Evolutionary conservation across 2,113 vertebrate genomes (phyloP).

Genomic region (Silurus asotus): DNA sequence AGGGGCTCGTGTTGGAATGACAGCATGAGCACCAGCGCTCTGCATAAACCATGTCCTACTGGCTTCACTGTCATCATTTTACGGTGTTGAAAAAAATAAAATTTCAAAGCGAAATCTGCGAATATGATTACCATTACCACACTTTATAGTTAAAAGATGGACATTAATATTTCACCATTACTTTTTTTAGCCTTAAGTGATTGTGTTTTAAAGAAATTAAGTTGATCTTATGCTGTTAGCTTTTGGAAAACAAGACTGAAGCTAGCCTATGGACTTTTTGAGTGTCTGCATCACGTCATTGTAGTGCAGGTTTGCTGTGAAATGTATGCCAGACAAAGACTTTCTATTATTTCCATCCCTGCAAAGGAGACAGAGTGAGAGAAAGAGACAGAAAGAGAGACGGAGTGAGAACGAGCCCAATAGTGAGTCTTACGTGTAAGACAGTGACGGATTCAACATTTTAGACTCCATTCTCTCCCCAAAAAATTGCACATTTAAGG

Average conservation of each 20-base stretch:
- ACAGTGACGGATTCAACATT: neutral
- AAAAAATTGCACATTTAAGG: slow-evolving; percentile 32
- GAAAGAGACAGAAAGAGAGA: neutral
- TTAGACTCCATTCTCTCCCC: neutral
- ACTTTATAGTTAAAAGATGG: neutral
- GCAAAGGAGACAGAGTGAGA: neutral
- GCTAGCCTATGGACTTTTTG: slow-evolving; percentile 22
- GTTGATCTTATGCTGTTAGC: neutral
- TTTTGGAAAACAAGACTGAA: neutral
- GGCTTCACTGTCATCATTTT: neutral
- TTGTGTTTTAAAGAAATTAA: neutral
- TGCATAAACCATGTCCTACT: neutral
- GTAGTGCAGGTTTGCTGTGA: slow-evolving; percentile 40
- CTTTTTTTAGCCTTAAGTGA: slow-evolving; percentile 2
- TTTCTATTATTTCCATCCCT: slow-evolving; percentile 41
- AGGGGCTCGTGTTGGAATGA: neutral
- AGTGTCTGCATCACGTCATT: slow-evolving; percentile 34
- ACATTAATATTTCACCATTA: neutral
- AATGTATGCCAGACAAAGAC: slow-evolving; percentile 42
- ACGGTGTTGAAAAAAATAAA: neutral
- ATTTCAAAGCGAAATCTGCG: neutral
- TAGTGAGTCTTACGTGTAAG: neutral
- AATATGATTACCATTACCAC: neutral
- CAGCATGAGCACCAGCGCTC: slow-evolving; percentile 16
- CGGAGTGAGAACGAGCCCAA: neutral